Evolutionary conservation across 2,888 invertebrate genomes (phyloP).

Genomic region (Sarcophaga carnaria): DNA sequence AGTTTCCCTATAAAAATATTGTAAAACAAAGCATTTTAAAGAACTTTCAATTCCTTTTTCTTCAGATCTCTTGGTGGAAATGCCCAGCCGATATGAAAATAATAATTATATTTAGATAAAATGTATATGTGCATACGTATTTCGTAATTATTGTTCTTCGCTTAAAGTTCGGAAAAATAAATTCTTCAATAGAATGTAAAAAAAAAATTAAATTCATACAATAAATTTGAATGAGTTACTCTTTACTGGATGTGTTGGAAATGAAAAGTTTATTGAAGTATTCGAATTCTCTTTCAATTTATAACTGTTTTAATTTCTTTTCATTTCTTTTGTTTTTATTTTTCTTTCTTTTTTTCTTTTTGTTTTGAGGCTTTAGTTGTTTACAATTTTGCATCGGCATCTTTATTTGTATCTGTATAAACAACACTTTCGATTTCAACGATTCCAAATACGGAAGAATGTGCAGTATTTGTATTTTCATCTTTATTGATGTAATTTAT

Average conservation of each 20-base stretch:
- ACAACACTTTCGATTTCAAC: no score
- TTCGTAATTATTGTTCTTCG: no score
- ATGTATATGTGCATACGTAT: no score
- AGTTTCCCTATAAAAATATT: no score
- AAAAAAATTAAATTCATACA: conserved; percentile 11
- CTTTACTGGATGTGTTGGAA: neutral
- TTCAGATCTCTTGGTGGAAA: no score
- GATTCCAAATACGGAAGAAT: no score
- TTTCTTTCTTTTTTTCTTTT: neutral
- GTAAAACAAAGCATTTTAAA: no score
- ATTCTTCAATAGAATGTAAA: neutral
- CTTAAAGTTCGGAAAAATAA: no score
- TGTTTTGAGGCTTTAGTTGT: no score
- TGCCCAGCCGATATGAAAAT: no score
- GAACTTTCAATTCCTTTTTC: no score
- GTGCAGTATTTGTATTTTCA: neutral
- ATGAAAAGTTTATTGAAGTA: neutral
- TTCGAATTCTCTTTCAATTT: conserved; percentile 6
- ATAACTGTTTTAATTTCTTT: conserved; percentile 8
- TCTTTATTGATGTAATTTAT: neutral
- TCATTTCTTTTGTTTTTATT: conserved; percentile 5
- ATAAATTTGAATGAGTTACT: conserved; percentile 21
- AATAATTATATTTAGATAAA: no score
- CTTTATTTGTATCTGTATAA: neutral
- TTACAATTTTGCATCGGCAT: neutral